Evolutionary conservation across 2,888 invertebrate genomes (phyloP).

Genomic region (Zonitis immaculata): DNA sequence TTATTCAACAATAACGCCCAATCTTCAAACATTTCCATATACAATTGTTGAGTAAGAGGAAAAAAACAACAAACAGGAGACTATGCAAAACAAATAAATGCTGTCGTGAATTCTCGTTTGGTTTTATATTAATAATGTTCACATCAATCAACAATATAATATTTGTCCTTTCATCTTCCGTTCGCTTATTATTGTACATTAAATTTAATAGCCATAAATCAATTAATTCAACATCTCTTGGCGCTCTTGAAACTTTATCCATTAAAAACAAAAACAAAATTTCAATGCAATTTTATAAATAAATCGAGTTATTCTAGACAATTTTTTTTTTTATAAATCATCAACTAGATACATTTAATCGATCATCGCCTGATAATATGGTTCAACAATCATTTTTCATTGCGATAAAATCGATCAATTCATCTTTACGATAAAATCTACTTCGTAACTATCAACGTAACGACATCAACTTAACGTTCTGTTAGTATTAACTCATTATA

Average conservation of each 20-base stretch:
- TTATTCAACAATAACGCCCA: not conserved
- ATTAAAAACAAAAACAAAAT: no score
- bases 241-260: not conserved
- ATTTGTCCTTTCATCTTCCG: not conserved
- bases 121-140: not conserved
- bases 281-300: no score
- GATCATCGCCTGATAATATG: not conserved
- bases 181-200: not conserved
- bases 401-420: not conserved
- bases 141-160: not conserved
- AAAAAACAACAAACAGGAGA: not conserved
- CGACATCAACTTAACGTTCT: no score
- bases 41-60: no score
- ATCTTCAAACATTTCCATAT: not conserved
- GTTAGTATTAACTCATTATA: no score
- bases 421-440: not conserved
- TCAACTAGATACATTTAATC: constrained; percentile 4
- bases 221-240: not conserved
- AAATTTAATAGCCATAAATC: not conserved
- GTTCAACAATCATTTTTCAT: not conserved
- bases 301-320: no score
- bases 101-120: not conserved
- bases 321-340: no score
- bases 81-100: not conserved
- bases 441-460: no score